Conservation (phyloP, 2,797 vertebrate genomes). For the Coregonus suidteri region DNA sequence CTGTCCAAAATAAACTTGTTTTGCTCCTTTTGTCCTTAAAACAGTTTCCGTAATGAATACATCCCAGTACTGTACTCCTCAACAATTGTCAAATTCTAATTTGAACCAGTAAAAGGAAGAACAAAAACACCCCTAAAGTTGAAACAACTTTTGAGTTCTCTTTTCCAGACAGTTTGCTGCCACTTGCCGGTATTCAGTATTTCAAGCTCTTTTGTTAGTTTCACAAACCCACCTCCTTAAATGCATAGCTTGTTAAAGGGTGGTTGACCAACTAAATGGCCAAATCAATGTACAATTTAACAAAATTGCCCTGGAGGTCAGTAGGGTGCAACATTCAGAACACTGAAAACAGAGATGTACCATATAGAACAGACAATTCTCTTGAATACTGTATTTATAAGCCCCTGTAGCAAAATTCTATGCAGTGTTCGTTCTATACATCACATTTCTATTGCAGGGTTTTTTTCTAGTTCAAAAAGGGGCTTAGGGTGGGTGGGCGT, state of each 20-base stretch:
- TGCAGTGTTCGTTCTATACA: background rate
- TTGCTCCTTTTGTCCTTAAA: too few relatives aligned
- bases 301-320: background rate
- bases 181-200: conserved; percentile 14
- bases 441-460: too few relatives aligned
- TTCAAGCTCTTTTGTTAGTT: conserved; percentile 4
- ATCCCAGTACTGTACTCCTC: background rate
- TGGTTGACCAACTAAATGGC: conserved; percentile 19
- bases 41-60: too few relatives aligned
- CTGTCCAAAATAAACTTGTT: too few relatives aligned
- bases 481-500: too few relatives aligned
- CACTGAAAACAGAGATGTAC: conserved; percentile 16
- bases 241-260: conserved; percentile 27
- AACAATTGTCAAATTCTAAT: conserved; percentile 14
- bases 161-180: background rate
- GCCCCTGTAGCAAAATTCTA: background rate
- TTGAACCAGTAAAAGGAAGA: conserved; percentile 25
- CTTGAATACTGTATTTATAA: background rate
- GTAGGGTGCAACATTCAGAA: conserved; percentile 16
- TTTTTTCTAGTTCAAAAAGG: too few relatives aligned
- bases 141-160: background rate
- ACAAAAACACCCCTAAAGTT: conserved; percentile 14
- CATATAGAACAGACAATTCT: conserved; percentile 13
- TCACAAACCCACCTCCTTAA: conserved; percentile 8
- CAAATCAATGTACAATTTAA: conserved; percentile 7